Percentiles rank a stretch among this genome's conserved stretches.
Conservation (phyloP, 2,113 vertebrate species). For the Oryzias celebensis region DNA sequence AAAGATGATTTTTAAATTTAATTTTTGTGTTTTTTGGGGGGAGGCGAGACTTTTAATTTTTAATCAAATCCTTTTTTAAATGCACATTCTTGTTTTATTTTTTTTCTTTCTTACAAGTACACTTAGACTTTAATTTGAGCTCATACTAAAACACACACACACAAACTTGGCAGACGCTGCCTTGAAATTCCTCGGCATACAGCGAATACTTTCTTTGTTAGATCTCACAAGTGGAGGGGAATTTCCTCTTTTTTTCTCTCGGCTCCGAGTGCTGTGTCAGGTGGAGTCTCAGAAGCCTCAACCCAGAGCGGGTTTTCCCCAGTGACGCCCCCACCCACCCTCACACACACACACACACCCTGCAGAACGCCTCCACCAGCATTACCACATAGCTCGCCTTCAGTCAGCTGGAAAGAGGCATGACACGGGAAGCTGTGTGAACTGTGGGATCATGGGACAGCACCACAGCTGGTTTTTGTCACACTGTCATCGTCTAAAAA, state of each 20-base stretch:
- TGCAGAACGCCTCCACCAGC: slow-evolving; percentile 5
- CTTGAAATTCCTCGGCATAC: slow-evolving; percentile 44
- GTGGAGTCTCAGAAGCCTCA: slow-evolving; percentile 67
- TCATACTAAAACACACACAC: slow-evolving; percentile 1
- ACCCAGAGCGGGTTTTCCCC: slow-evolving; percentile 67
- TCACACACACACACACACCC: slow-evolving; percentile 6
- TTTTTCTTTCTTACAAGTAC: too few relatives aligned
- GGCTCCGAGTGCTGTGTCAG: slow-evolving; percentile 57
- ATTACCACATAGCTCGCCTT: slow-evolving; percentile 34
- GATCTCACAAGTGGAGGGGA: slow-evolving; percentile 58
- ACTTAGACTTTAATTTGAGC: too few relatives aligned
- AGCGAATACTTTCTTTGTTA: slow-evolving; percentile 62
- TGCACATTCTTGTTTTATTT: too few relatives aligned
- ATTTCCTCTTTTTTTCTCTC: slow-evolving; percentile 56
- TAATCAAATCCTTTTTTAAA: too few relatives aligned
- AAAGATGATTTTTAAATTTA: too few relatives aligned
- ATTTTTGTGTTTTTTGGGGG: too few relatives aligned
- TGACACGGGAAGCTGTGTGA: slow-evolving; percentile 6
- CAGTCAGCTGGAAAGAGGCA: slow-evolving; percentile 51
- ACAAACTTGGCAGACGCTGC: slow-evolving; percentile 6
- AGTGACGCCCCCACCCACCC: slow-evolving; percentile 10
- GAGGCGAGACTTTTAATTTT: too few relatives aligned
- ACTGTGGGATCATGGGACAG: slow-evolving; percentile 13
- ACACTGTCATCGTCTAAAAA: slow-evolving; percentile 33
- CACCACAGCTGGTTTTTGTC: slow-evolving; percentile 29